Base-by-base conservation (phyloP, 2,113 vertebrate genomes). In the Coturnix japonica region DNA sequence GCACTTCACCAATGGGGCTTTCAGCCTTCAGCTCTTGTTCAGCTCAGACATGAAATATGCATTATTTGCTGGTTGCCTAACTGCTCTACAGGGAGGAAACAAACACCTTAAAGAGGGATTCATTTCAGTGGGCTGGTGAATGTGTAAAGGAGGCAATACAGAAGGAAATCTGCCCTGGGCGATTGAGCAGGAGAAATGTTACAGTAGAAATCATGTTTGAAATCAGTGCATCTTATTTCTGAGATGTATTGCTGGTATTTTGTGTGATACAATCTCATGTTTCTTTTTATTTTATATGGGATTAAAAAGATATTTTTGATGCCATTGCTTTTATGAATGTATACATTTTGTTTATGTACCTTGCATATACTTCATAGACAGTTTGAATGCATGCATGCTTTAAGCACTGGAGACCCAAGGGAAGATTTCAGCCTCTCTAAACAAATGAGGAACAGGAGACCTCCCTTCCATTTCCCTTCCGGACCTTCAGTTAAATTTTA, bases 401-500 rank as follows among this genome's bases (percentile, higher is more conserved):
- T 30, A 44, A 63, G 13, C 22, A 49, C 8, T 0, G 1, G 61
- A 59, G 25, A 51, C 5, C 25, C 28, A 22, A 73, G 9, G 9
- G 33, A 66, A 31, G 44, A 15, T 60, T n/a, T 23, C 49, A 23
- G 7, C 12, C 13, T 43, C 47, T 11, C 11, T 14, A 2, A 71
- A 77, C 22, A 7, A 57, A 46, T 6, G 26, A 63, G n/a, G 39
- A 57, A 26, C 13, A 37, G 26, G 44, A 65, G 54, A 28, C 44
- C 30, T 13, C 20, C 19, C 31, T 81, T 30, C 71, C 64, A 4
- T 14, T 80, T 85, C 39, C 60, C 61, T 30, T 16, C 43, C 43
- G 5, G 46, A 2, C 1, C 5, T 37, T 37, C 30, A 39, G 80
- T 93, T 94, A 94, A 80, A 87, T 4, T 66, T 96, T 94, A 95